Evolutionary conservation across 2,888 invertebrate genomes (phyloP), one percentile per base, ranked within the genome.

Genomic region (Zygaena filipendulae): DNA sequence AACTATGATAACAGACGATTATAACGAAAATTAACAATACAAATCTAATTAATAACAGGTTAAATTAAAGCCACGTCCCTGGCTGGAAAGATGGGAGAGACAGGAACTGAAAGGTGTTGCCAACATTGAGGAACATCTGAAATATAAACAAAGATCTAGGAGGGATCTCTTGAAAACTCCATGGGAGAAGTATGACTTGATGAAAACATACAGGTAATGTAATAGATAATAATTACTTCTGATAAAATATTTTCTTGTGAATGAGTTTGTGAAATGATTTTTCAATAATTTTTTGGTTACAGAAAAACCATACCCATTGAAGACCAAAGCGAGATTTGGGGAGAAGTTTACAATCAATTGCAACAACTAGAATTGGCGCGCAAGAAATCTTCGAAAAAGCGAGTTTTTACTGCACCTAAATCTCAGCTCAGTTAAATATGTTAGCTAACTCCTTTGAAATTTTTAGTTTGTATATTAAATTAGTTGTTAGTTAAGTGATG

Each of bases 111-210:
- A 87, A 58, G 95, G 95, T 5, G 75, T 94, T 3, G 66, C 83
- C 16, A 84, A 85, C 35, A 71, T 86, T 16, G 82, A 84, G 32
- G 81, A 83, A 35, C 50, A 81, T 43, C 47, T 86, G 2, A 84
- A 70, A 38, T 66, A 79, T 11, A 85, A 83, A 40, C 72, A 74
- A 22, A 52, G 63, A 39, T 56, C 64, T 12, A 81, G 84, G 29
- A 83, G 87, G 3, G 72, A 84, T 38, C 55, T 81, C 27, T 55
- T 82, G 16, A 84, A 81, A 22, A 88, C 82, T 40, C 92, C 93
- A 0, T 92, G 91, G 87, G 92, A 92, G 55, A 90, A 94, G 79
- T 93, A 87, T 67, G 97, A 98, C 69, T 74, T 98, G 28, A 96
- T 98, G 95, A 91, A 91, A 61, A 83, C 88, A 34, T 97, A 97